Evolutionary conservation across 2,797 vertebrate genomes (phyloP), one percentile per base, ranked within the genome.

Genomic region (Eidolon dupreanum): DNA sequence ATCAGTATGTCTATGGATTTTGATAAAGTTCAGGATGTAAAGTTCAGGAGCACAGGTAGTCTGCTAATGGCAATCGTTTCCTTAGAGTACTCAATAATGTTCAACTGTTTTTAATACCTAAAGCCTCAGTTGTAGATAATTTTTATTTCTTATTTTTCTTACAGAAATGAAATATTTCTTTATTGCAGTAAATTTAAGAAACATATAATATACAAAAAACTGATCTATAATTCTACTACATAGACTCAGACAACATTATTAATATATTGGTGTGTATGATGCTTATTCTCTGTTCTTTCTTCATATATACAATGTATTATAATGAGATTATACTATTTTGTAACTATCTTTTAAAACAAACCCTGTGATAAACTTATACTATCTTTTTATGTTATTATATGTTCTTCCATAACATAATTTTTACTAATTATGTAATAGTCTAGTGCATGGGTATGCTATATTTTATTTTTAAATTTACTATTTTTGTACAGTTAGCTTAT

Each of bases 291-390:
- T 55, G 66, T 73, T 73, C 19, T 92, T 90, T 75, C 41, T 84
- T 59, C 46, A 41, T 70, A 66, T 84, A 51, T 33, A 74, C 15
- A 53, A 49, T 13, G 71, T 41, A 70, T 77, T 61, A 68, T 86
- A 78, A 70, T 63, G 16, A 10, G 5, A 85, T 91, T 75, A 65
- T 77, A 71, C 38, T 53, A 92, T 74, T 89, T 93, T 91, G 26
- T 81, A 97, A 81, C 68, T 38, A 71, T 77, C 28, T 55, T 95
- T 96, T 77, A 78, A 63, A 88, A 36, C 0, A 95, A 88, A 59
- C 13, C 5, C 82, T 94, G 83, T 51, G 9, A 88, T 59, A 65
- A 73, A 63, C 24, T 92, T 79, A 93, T 33, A 90, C 61, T 65
- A 55, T 22, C 8, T 75, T 49, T 94, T 92, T 86, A 65, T 57